Conservation (phyloP, 2,797 vertebrate species). For the Melanotaenia trifasciata region DNA sequence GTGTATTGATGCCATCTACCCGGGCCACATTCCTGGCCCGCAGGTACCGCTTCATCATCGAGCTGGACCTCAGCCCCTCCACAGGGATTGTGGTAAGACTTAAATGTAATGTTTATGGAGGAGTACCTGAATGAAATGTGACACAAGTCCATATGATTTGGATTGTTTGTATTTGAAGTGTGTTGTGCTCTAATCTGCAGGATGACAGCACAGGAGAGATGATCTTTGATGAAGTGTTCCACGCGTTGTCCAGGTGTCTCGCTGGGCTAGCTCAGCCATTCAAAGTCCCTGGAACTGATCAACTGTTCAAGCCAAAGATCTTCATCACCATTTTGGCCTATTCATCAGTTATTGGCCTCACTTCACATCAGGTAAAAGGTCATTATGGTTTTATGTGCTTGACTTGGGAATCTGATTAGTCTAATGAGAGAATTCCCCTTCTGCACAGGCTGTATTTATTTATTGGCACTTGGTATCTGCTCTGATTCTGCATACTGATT, state of each 20-base stretch:
- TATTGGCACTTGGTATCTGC: no score
- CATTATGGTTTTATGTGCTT: background rate
- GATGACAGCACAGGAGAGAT: slow-evolving; percentile 97
- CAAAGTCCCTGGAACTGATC: slow-evolving; percentile 91
- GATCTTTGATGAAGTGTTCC: slow-evolving; percentile 98
- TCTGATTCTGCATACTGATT: background rate
- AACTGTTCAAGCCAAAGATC: slow-evolving; percentile 93
- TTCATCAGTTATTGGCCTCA: slow-evolving; percentile 94
- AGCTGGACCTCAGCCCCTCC: slow-evolving; percentile 98
- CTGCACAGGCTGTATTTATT: background rate
- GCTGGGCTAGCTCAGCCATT: slow-evolving; percentile 91
- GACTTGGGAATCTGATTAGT: background rate
- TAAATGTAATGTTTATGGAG: background rate
- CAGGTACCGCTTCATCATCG: slow-evolving; percentile 96
- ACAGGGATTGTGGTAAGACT: slow-evolving; percentile 96
- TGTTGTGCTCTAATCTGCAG: slow-evolving; percentile 72
- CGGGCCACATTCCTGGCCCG: slow-evolving; percentile 94
- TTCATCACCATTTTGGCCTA: slow-evolving; percentile 97
- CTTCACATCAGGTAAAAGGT: slow-evolving; percentile 90
- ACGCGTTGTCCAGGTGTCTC: slow-evolving; percentile 91
- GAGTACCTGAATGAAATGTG: background rate
- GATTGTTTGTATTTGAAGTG: background rate
- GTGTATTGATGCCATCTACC: slow-evolving; percentile 91
- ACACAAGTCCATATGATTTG: background rate
- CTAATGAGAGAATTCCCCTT: background rate